phyloP scores from a whole-genome alignment of 1,140 invertebrate genomes.

The Mizuhopecten yessoensis region DNA sequence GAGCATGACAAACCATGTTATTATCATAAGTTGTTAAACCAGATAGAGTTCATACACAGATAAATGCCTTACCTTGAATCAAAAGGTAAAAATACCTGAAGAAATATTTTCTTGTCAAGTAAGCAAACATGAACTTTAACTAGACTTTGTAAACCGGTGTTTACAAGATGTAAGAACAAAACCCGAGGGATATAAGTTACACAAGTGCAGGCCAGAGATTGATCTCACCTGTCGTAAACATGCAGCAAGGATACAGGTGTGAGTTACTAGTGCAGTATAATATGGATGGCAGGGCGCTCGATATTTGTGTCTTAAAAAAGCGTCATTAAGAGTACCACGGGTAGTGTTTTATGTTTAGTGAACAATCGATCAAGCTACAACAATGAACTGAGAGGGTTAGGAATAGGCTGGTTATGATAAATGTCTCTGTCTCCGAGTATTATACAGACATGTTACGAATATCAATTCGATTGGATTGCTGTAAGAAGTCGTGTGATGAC shows the following conservation, averaged over 20 bases:
- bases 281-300: too few relatives aligned
- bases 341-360: background rate
- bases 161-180: constrained; percentile 49
- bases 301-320: background rate
- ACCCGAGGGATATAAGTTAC: background rate
- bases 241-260: background rate
- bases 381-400: too few relatives aligned
- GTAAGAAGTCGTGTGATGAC: too few relatives aligned
- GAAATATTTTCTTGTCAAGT: background rate
- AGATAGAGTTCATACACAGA: constrained; percentile 42
- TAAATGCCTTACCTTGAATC: constrained; percentile 31
- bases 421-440: background rate
- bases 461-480: too few relatives aligned
- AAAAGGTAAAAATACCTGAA: constrained; percentile 5
- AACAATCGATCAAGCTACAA: background rate
- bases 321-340: background rate
- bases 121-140: constrained; percentile 43
- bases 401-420: background rate
- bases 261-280: background rate
- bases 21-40: constrained; percentile 49
- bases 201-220: background rate
- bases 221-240: background rate
- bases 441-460: background rate
- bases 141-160: constrained; percentile 8
- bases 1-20: constrained; percentile 53